Evolutionary conservation across 2,113 vertebrate genomes (phyloP).

Genomic region (Entelurus aequoreus): DNA sequence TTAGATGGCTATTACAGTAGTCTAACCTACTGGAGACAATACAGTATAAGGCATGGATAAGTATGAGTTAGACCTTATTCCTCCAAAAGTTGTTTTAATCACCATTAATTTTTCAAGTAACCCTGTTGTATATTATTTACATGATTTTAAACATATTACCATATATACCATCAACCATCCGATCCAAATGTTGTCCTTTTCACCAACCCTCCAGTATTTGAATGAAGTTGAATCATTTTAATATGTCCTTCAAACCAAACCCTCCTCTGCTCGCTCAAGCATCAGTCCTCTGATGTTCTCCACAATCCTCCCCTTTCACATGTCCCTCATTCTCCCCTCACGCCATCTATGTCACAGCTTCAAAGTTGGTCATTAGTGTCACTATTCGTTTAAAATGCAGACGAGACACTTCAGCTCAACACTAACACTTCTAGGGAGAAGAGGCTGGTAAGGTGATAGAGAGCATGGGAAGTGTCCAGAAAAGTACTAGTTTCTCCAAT

Average conservation of each 20-base stretch:
- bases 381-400: constrained; percentile 36
- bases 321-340: constrained; percentile 5
- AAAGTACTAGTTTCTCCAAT: no score
- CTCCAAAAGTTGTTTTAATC: no score
- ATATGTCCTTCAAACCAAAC: constrained; percentile 28
- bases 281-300: constrained; percentile 31
- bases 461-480: constrained; percentile 43
- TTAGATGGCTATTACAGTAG: no score
- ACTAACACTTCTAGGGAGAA: constrained; percentile 26
- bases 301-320: constrained; percentile 15
- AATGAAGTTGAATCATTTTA: constrained; percentile 53
- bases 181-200: neutral
- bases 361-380: constrained; percentile 16
- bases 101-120: no score
- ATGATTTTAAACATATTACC: no score
- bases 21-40: no score
- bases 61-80: no score
- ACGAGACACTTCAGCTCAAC: constrained; percentile 52
- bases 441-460: constrained; percentile 18
- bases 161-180: constrained; percentile 7
- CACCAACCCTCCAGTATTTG: neutral
- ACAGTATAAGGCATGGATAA: no score
- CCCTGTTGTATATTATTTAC: no score
- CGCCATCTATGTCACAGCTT: constrained; percentile 17
- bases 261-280: constrained; percentile 29